Evolutionary conservation across 2,113 vertebrate genomes (phyloP).

Genomic region (Hymenochirus boettgeri): DNA sequence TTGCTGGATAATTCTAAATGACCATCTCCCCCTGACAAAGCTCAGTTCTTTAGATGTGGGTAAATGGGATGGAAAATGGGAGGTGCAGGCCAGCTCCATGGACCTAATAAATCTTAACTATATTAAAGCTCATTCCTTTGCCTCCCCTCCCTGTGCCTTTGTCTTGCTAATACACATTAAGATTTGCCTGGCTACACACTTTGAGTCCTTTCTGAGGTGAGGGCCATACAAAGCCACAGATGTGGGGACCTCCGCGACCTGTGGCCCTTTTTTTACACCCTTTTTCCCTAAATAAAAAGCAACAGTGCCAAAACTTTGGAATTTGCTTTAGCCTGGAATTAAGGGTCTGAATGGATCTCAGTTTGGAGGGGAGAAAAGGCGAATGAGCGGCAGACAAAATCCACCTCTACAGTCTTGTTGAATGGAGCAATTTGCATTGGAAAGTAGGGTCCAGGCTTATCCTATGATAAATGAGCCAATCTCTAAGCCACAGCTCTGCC

Average conservation of each 20-base stretch:
- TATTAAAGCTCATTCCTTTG: slow-evolving; percentile 67
- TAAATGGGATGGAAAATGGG: slow-evolving; percentile 68
- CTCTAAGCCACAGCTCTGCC: background rate
- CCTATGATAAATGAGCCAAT: slow-evolving; percentile 4
- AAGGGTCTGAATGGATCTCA: slow-evolving; percentile 19
- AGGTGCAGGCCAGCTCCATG: slow-evolving; percentile 66
- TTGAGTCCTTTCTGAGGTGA: slow-evolving; percentile 67
- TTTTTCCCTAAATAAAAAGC: slow-evolving; percentile 7
- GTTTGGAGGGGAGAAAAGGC: background rate
- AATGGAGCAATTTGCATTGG: slow-evolving; percentile 39
- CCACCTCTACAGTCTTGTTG: slow-evolving; percentile 3
- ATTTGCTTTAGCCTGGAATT: slow-evolving; percentile 34
- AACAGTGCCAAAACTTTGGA: slow-evolving; percentile 36
- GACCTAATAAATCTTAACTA: slow-evolving; percentile 77
- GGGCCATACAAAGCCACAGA: slow-evolving; percentile 69
- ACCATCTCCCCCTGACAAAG: slow-evolving; percentile 59
- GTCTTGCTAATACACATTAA: slow-evolving; percentile 76
- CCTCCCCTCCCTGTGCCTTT: slow-evolving; percentile 57
- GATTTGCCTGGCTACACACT: slow-evolving; percentile 70
- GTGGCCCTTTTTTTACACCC: slow-evolving; percentile 50
- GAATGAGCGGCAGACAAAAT: background rate
- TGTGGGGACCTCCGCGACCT: slow-evolving; percentile 65
- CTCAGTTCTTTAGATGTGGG: slow-evolving; percentile 57
- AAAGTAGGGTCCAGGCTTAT: slow-evolving; percentile 22
- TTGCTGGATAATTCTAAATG: slow-evolving; percentile 63